phyloP scores from a whole-genome alignment of 2,113 vertebrate genomes.

The Symphodus melops region DNA sequence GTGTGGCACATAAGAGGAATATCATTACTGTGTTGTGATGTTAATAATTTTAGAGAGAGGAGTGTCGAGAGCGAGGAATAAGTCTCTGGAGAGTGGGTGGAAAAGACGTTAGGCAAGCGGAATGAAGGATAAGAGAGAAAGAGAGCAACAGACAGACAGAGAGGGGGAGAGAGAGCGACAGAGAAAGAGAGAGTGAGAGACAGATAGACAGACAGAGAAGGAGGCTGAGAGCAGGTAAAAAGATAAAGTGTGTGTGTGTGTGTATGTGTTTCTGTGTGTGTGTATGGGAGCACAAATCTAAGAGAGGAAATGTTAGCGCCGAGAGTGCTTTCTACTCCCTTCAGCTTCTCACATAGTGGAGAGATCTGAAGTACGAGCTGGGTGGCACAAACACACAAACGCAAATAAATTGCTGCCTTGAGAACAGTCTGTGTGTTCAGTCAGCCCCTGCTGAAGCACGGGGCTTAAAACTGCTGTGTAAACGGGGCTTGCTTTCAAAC shows the following conservation, averaged over 20 bases:
- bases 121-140: slow-evolving; percentile 31
- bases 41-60: slow-evolving; percentile 72
- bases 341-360: slow-evolving; percentile 61
- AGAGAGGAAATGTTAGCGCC: slow-evolving; percentile 61
- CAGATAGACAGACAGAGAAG: slow-evolving; percentile 39
- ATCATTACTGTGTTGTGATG: slow-evolving; percentile 77
- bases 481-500: slow-evolving; percentile 60
- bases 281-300: slow-evolving; percentile 47
- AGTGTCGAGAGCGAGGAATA: slow-evolving; percentile 67
- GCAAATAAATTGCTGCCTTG: slow-evolving; percentile 71
- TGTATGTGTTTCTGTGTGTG: slow-evolving; percentile 1
- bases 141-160: slow-evolving; percentile 29
- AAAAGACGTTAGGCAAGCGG: slow-evolving; percentile 34
- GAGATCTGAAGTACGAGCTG: slow-evolving; percentile 70
- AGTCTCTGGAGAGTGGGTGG: slow-evolving; percentile 62
- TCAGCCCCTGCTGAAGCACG: slow-evolving; percentile 52
- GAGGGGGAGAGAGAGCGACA: slow-evolving; percentile 16
- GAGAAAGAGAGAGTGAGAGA: slow-evolving; percentile 32
- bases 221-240: slow-evolving; percentile 14
- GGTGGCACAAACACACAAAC: slow-evolving; percentile 73
- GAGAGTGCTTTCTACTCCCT: slow-evolving; percentile 67
- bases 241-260: not conserved
- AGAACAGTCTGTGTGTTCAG: slow-evolving; percentile 66
- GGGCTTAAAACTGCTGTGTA: slow-evolving; percentile 58
- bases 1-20: slow-evolving; percentile 62